Evolutionary conservation across 2,888 invertebrate species (phyloP).

Genomic region (Lepidochitona cinerea): DNA sequence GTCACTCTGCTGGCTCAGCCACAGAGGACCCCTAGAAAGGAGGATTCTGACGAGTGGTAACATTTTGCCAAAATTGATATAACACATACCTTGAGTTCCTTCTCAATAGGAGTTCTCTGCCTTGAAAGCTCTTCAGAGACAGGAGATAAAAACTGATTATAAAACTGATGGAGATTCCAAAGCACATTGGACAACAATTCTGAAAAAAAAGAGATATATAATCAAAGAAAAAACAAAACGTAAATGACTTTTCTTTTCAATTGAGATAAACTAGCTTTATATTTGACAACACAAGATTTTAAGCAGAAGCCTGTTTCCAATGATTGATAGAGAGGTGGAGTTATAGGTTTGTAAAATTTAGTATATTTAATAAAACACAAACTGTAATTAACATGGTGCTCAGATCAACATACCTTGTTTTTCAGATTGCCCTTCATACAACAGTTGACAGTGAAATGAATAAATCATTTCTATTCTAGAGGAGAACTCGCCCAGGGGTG

Average conservation of each 20-base stretch:
- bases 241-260: no score
- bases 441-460: conserved; percentile 85
- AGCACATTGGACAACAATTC: conserved; percentile 34
- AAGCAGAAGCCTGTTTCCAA: no score
- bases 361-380: no score
- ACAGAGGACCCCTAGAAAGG: no score
- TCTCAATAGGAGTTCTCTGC: conserved; percentile 87
- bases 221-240: no score
- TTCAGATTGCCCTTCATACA: conserved; percentile 74
- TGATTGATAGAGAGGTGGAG: no score
- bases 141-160: conserved; percentile 81
- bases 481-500: conserved; percentile 87
- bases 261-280: no score
- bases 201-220: background rate
- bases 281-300: no score
- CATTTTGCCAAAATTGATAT: background rate
- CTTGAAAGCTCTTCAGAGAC: conserved; percentile 79
- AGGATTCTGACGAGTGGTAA: background rate
- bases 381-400: background rate
- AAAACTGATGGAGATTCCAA: conserved; percentile 81
- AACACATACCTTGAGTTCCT: conserved; percentile 79
- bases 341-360: no score
- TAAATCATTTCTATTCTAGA: conserved; percentile 83
- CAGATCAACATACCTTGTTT: conserved; percentile 71
- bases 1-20: no score